A percentile compares a stretch with the other conserved stretches of the same genome.
These are phyloP conservation scores for Rambutsinella grinnellia DNA, from an alignment of 2,888 invertebrate genomes.

Conservation along the genomic window DNA sequence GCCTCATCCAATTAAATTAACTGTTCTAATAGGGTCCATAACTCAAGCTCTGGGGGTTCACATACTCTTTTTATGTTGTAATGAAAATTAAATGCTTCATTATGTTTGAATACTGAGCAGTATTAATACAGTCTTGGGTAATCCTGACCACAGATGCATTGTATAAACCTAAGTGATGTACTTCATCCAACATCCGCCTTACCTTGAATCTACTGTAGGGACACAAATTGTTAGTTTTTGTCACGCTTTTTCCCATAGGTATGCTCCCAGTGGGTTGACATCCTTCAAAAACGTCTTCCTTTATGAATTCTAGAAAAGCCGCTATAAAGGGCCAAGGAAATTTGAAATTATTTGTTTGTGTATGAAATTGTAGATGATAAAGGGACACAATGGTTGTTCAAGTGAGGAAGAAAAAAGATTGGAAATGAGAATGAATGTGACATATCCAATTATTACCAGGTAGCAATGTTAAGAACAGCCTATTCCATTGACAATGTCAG, in stretches of 20 bases:
- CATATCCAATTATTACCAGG: neutral
- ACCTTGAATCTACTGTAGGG: too few relatives aligned
- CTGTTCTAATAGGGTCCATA: conserved; percentile 52
- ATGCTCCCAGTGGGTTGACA: neutral
- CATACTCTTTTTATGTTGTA: conserved; percentile 41
- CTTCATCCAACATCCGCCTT: neutral
- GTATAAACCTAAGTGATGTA: neutral
- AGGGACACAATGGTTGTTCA: neutral
- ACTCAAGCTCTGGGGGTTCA: conserved; percentile 47
- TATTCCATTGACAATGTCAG: neutral
- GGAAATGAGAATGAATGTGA: neutral
- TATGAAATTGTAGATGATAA: neutral
- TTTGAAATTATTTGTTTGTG: neutral
- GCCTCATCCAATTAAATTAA: conserved; percentile 54
- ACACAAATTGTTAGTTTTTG: too few relatives aligned
- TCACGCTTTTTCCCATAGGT: neutral
- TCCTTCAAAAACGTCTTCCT: neutral
- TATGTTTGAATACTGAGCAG: conserved; percentile 45
- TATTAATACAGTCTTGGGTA: conserved; percentile 22
- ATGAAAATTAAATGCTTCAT: conserved; percentile 54
- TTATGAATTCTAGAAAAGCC: neutral
- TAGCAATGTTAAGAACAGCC: neutral
- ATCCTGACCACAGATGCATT: conserved; percentile 34
- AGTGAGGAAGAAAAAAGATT: neutral
- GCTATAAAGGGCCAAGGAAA: neutral